A percentile compares a stretch with the other conserved stretches of the same genome.
Conservation (phyloP, 2,797 vertebrate genomes). For the Lateolabrax maculatus region DNA sequence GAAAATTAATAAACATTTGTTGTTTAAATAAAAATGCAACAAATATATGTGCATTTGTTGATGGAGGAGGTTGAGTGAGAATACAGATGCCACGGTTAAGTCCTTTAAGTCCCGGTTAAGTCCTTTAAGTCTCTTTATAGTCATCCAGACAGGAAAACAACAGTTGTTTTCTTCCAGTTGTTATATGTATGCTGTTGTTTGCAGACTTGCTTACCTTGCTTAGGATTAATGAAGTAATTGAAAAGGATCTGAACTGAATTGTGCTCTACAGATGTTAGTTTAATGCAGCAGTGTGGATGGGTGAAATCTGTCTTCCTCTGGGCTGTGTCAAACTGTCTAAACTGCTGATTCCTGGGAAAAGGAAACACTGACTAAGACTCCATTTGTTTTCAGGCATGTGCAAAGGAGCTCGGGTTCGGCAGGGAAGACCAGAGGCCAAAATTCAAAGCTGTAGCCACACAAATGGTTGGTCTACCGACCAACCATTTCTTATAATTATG, state of each 20-base stretch:
- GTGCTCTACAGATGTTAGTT: slow-evolving; percentile 22
- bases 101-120: background rate
- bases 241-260: background rate
- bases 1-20: background rate
- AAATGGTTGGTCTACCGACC: slow-evolving; percentile 27
- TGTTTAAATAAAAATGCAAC: background rate
- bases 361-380: slow-evolving; percentile 63
- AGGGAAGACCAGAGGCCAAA: slow-evolving; percentile 32
- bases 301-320: slow-evolving; percentile 53
- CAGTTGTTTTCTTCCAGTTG: background rate
- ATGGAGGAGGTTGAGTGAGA: background rate
- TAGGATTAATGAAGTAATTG: slow-evolving; percentile 1
- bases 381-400: slow-evolving; percentile 70
- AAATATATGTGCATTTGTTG: background rate
- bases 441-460: slow-evolving; percentile 44
- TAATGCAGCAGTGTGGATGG: slow-evolving; percentile 15
- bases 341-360: slow-evolving; percentile 60
- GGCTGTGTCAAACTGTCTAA: slow-evolving; percentile 25
- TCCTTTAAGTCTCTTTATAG: background rate
- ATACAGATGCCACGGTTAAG: no score
- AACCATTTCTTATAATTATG: slow-evolving; percentile 57
- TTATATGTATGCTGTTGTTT: slow-evolving; percentile 1
- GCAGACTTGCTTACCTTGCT: background rate
- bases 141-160: background rate
- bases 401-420: slow-evolving; percentile 45